Evolutionary conservation across 2,797 vertebrate genomes (phyloP), one percentile per base, ranked within the genome.

Genomic region (Acipenser ruthenus): DNA sequence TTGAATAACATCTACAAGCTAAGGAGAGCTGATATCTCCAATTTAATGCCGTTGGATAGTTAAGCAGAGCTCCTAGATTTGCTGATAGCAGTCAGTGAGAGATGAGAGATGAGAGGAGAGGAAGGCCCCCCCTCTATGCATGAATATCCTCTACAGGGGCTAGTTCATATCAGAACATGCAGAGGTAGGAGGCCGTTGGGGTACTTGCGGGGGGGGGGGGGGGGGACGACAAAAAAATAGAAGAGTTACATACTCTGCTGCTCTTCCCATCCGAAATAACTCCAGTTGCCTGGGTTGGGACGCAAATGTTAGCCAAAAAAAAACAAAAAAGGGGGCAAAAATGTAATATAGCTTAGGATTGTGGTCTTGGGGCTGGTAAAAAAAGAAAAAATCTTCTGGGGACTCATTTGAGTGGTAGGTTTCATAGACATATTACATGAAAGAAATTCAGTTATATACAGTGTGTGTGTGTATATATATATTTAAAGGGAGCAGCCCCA

Each of bases 231-330:
- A 67, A 70, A 51, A 81, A 81, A 79, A 77, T 70, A 71, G 81
- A 75, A 82, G 72, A 72, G 83, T 90, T 96, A 99, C 95, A 89
- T 99, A 99, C 97, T 94, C 84, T 88, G 87, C 74, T 92, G 86
- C 71, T 95, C 90, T 84, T 90, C 91, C 97, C 95, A 99, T 95
- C 95, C 93, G 88, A 98, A 95, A 97, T 95, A 97, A 83, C 81
- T 90, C 89, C 90, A 91, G 91, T 91, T 93, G 93, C 95, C 96
- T 99, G 93, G 82, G 86, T 84, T 82, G 88, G 89, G 78, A 81
- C 82, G 82, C 79, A 92, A 83, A 89, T 67, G 81, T 88, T 81
- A 92, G 73, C 86, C 84, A 87, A 89, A 79, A 90, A 90, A 87
- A 84, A 68, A 56, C 6, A 58, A 10, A 58, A 77, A 75, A 79